These are phyloP conservation scores for Alligator mississippiensis DNA, from an alignment of 2,113 vertebrate species.

Conservation along the genomic window DNA sequence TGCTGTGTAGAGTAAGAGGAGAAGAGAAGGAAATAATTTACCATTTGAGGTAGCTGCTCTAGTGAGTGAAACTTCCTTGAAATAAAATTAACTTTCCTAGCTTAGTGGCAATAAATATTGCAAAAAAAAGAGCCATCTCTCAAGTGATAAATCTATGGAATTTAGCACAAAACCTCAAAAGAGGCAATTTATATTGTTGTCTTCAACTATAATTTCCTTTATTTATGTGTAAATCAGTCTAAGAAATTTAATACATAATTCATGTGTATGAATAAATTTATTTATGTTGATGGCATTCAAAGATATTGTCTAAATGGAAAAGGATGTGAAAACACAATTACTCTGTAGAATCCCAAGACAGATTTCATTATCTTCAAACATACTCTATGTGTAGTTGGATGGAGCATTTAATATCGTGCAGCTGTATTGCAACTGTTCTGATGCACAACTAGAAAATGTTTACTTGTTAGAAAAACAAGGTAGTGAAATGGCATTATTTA, in stretches of 20 bases:
- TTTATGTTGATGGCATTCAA: constrained; percentile 41
- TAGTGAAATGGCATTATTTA: constrained; percentile 30
- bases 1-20: background rate
- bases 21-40: background rate
- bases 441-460: constrained; percentile 32
- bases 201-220: constrained; percentile 48
- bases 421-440: background rate
- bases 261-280: constrained; percentile 44
- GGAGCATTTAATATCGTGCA: constrained; percentile 38
- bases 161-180: constrained; percentile 32
- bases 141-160: constrained; percentile 29
- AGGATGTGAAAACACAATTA: constrained; percentile 3
- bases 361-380: constrained; percentile 44
- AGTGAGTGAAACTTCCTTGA: constrained; percentile 1
- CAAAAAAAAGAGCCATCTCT: constrained; percentile 6
- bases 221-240: constrained; percentile 38
- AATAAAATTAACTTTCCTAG: background rate
- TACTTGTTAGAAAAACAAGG: constrained; percentile 27
- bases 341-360: constrained; percentile 6
- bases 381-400: constrained; percentile 8
- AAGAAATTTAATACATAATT: constrained; percentile 50
- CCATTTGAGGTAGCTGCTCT: background rate
- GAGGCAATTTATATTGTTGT: constrained; percentile 14
- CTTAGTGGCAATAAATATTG: constrained; percentile 46
- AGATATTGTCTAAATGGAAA: constrained; percentile 27